Evolutionary conservation across 2,888 invertebrate genomes (phyloP).

Genomic region (Tachina fera): DNA sequence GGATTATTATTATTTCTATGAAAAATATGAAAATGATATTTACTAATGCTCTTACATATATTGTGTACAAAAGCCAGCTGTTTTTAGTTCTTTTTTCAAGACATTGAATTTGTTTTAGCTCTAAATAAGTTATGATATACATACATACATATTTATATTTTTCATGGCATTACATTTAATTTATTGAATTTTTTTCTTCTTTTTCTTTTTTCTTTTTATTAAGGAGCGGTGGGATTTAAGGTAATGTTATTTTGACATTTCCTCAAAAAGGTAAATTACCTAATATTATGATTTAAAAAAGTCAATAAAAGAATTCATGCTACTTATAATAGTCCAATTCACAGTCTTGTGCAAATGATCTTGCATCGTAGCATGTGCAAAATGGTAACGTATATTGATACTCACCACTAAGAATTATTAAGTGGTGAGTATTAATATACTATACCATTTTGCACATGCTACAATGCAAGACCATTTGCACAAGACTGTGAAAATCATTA

Average conservation of each 20-base stretch:
- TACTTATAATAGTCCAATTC: too few species aligned
- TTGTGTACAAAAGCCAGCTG: constrained; percentile 9
- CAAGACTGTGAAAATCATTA: too few species aligned
- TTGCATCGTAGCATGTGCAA: too few species aligned
- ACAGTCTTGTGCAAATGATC: too few species aligned
- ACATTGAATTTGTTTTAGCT: constrained; percentile 11
- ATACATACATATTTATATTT: background rate
- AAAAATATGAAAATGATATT: background rate
- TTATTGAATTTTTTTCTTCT: background rate
- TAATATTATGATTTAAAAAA: too few species aligned
- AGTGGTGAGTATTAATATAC: too few species aligned
- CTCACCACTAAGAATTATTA: too few species aligned
- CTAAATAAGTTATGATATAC: constrained; percentile 2
- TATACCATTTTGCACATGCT: too few species aligned
- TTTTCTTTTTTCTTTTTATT: too few species aligned
- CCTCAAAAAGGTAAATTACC: background rate
- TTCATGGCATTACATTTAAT: constrained; percentile 16
- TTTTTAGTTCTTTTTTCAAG: constrained; percentile 1
- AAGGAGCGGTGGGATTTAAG: background rate
- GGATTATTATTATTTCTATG: constrained; percentile 31
- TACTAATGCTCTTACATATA: background rate
- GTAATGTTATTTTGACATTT: constrained; percentile 1
- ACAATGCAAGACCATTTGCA: too few species aligned
- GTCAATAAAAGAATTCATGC: too few species aligned
- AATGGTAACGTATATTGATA: too few species aligned